Evolutionary conservation across 1,140 invertebrate species (phyloP).

Genomic region (Drosophila funebris): DNA sequence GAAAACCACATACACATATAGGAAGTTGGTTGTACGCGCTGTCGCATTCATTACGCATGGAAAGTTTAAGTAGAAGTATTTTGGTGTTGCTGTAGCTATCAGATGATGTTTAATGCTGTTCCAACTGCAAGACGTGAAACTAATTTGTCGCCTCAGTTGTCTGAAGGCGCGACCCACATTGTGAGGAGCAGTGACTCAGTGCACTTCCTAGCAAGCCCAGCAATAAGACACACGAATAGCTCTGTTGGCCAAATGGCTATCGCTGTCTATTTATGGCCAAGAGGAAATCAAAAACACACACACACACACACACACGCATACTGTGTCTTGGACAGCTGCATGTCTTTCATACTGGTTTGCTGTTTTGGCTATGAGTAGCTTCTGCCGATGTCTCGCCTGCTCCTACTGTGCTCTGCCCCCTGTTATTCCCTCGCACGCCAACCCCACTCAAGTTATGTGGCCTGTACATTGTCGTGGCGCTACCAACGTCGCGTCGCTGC

Average conservation of each 20-base stretch:
- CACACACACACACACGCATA: slow-evolving; percentile 26
- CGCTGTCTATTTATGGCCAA: slow-evolving; percentile 28
- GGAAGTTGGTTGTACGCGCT: slow-evolving; percentile 52
- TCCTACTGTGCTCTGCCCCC: slow-evolving; percentile 10
- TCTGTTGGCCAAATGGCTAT: not conserved
- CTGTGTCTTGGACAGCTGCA: slow-evolving; percentile 32
- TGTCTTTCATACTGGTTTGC: slow-evolving; percentile 63
- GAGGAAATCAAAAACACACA: slow-evolving; percentile 62
- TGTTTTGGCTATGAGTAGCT: slow-evolving; percentile 67
- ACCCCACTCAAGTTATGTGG: not conserved
- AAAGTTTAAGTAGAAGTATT: slow-evolving; percentile 55
- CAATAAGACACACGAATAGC: not conserved
- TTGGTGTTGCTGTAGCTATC: not conserved
- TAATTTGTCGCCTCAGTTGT: slow-evolving; percentile 18
- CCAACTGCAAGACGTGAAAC: too few species aligned
- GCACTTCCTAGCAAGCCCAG: slow-evolving; percentile 27
- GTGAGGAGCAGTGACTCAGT: slow-evolving; percentile 55
- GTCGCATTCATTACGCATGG: slow-evolving; percentile 57
- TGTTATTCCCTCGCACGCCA: not conserved
- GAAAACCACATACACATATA: slow-evolving; percentile 61
- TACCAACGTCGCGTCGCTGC: slow-evolving; percentile 23
- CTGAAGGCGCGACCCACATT: slow-evolving; percentile 13
- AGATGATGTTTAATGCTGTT: too few species aligned
- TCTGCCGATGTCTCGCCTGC: slow-evolving; percentile 58
- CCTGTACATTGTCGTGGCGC: slow-evolving; percentile 35